A percentile compares a stretch with the other conserved stretches of the same genome.
phyloP scores from a whole-genome alignment of 2,888 invertebrate genomes.

The Allophyes oxyacanthae region DNA sequence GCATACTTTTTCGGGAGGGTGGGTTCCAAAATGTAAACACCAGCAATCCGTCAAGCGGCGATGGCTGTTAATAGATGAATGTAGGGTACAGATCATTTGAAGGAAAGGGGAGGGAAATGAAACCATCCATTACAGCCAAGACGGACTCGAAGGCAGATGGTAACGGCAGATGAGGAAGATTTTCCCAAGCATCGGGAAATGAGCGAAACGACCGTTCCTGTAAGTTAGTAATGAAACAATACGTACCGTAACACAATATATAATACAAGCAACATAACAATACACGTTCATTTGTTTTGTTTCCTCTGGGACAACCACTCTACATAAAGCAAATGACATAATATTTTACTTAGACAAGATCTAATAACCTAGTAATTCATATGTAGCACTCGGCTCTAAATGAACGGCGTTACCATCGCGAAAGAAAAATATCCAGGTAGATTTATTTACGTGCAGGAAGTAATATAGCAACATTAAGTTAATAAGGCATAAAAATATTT shows the following conservation, averaged over 20 bases:
- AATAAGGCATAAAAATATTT: constrained; percentile 79
- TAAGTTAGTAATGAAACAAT: constrained; percentile 49
- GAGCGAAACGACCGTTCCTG: constrained; percentile 23
- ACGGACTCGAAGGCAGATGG: constrained; percentile 44
- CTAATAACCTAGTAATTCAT: constrained; percentile 51
- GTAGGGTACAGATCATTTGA: constrained; percentile 38
- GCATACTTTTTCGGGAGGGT: constrained; percentile 27
- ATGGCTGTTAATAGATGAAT: constrained; percentile 51
- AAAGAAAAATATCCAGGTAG: constrained; percentile 50
- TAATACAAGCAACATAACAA: constrained; percentile 25
- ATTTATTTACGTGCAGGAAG: constrained; percentile 57
- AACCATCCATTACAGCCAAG: constrained; percentile 54
- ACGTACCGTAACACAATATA: constrained; percentile 27
- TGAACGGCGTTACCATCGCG: constrained; percentile 31
- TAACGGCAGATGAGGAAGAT: constrained; percentile 32
- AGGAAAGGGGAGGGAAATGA: constrained; percentile 57
- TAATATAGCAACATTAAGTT: constrained; percentile 65
- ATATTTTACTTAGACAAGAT: constrained; percentile 54
- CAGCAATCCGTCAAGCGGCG: constrained; percentile 49
- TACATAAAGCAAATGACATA: constrained; percentile 50
- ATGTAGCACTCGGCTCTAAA: constrained; percentile 35
- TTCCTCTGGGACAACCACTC: constrained; percentile 36
- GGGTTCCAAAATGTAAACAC: constrained; percentile 46
- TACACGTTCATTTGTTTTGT: constrained; percentile 48
- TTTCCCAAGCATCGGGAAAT: constrained; percentile 44